Evolutionary conservation across 2,797 vertebrate genomes (phyloP).

Genomic region (Linurgus olivaceus): DNA sequence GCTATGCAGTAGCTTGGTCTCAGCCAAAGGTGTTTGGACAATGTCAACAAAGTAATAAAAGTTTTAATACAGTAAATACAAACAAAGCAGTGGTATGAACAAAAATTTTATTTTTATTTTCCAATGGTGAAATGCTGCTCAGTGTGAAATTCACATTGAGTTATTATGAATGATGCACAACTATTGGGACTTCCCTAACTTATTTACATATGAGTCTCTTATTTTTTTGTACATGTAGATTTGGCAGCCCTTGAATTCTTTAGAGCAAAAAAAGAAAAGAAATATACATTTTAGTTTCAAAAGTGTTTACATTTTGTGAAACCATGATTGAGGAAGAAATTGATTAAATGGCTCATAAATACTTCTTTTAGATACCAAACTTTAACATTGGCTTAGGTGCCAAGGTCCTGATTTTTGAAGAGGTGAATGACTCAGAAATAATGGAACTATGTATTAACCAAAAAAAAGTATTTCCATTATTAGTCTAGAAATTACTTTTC

Average conservation of each 20-base stretch:
- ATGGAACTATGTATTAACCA: background rate
- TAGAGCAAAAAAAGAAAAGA: slow-evolving; percentile 36
- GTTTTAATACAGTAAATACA: slow-evolving; percentile 66
- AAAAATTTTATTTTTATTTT: slow-evolving; percentile 76
- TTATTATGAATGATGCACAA: slow-evolving; percentile 73
- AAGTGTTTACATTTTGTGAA: slow-evolving; percentile 68
- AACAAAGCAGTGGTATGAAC: slow-evolving; percentile 67
- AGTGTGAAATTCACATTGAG: slow-evolving; percentile 75
- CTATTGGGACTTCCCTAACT: slow-evolving; percentile 66
- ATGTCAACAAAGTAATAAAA: background rate
- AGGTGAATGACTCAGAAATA: slow-evolving; percentile 39
- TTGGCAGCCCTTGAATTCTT: slow-evolving; percentile 72
- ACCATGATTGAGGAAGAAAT: slow-evolving; percentile 52
- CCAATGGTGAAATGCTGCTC: slow-evolving; percentile 70
- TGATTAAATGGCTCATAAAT: slow-evolving; percentile 45
- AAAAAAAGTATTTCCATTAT: background rate
- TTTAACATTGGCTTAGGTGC: slow-evolving; percentile 39
- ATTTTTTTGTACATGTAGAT: slow-evolving; percentile 51
- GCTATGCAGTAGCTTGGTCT: background rate
- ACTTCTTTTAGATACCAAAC: slow-evolving; percentile 58
- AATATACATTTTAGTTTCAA: slow-evolving; percentile 49
- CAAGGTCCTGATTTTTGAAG: slow-evolving; percentile 38
- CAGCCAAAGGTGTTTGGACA: background rate
- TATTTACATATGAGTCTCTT: slow-evolving; percentile 65
- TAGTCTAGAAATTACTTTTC: slow-evolving; percentile 1